These are phyloP conservation scores for Ptychoptera albimana DNA, from an alignment of 2,888 invertebrate genomes.

Conservation along the genomic window DNA sequence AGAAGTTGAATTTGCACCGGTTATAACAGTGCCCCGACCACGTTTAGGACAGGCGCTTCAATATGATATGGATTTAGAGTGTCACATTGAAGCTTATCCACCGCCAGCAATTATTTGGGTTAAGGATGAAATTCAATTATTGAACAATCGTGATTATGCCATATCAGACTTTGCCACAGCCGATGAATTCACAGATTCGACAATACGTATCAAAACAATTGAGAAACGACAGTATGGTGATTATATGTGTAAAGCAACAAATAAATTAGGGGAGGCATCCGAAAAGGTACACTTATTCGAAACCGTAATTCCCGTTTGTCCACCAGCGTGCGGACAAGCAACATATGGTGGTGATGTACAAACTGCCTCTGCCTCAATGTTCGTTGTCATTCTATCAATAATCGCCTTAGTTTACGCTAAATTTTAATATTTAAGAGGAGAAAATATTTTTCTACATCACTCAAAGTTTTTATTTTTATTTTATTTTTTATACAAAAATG, in stretches of 20 bases:
- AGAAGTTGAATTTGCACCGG: constrained; percentile 80
- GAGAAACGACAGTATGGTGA: constrained; percentile 79
- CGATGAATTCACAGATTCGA: constrained; percentile 84
- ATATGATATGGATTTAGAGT: constrained; percentile 88
- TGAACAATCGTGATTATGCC: constrained; percentile 82
- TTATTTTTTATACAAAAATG: no score
- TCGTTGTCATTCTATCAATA: no score
- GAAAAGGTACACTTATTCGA: constrained; percentile 70
- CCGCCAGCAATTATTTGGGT: constrained; percentile 86
- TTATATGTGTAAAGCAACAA: constrained; percentile 76
- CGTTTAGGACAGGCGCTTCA: constrained; percentile 73
- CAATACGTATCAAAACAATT: constrained; percentile 73
- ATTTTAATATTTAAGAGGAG: no score
- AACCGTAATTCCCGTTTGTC: constrained; percentile 82
- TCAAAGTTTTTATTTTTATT: no score
- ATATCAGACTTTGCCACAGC: constrained; percentile 84
- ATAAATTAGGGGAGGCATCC: constrained; percentile 71
- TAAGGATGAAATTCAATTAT: constrained; percentile 64
- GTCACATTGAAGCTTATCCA: constrained; percentile 88
- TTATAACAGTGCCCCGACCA: constrained; percentile 69
- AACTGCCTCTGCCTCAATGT: no score
- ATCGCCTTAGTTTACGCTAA: no score
- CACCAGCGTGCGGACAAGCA: constrained; percentile 61
- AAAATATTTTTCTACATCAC: no score
- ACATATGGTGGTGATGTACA: no score